Percentiles rank a stretch among this genome's conserved stretches.
Evolutionary conservation across 2,888 invertebrate genomes (phyloP).

Genomic region (Andrena bucephala): DNA sequence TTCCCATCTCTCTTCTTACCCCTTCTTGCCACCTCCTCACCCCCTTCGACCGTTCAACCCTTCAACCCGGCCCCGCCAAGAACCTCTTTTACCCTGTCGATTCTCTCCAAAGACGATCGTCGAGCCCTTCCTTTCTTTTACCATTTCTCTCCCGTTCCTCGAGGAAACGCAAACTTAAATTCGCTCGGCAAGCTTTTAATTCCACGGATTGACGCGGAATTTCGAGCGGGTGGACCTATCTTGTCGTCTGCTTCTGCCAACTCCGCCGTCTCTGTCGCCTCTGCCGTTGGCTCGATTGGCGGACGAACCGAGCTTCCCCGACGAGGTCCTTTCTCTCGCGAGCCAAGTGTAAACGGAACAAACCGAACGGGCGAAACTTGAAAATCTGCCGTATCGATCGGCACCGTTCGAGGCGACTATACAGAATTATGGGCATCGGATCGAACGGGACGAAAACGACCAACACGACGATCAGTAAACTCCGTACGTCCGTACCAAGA

Average conservation of each 20-base stretch:
- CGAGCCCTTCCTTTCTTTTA: conserved; percentile 35
- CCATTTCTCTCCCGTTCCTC: not conserved
- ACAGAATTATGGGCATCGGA: conserved; percentile 65
- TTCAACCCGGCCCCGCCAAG: conserved; percentile 29
- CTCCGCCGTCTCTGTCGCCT: not conserved
- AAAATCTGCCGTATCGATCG: conserved; percentile 69
- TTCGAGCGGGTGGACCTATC: conserved; percentile 55
- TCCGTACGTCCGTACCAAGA: conserved; percentile 31
- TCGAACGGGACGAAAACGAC: conserved; percentile 58
- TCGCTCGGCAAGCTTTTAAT: conserved; percentile 79
- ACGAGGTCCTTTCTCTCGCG: not conserved
- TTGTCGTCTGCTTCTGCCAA: not conserved
- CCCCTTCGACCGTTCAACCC: conserved; percentile 22
- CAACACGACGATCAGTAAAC: conserved; percentile 55
- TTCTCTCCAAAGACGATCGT: conserved; percentile 36
- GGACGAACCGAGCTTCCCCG: conserved; percentile 1
- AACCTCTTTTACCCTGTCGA: conserved; percentile 47
- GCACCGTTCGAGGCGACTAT: conserved; percentile 41
- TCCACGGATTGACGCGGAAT: conserved; percentile 75
- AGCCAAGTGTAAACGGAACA: conserved; percentile 46
- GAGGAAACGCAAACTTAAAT: conserved; percentile 72
- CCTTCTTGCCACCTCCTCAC: not conserved
- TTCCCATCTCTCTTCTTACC: not conserved
- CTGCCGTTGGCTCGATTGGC: conserved; percentile 6
- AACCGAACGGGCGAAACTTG: conserved; percentile 47